Evolutionary conservation across 2,797 vertebrate species (phyloP).

Genomic region (Lates japonicus): DNA sequence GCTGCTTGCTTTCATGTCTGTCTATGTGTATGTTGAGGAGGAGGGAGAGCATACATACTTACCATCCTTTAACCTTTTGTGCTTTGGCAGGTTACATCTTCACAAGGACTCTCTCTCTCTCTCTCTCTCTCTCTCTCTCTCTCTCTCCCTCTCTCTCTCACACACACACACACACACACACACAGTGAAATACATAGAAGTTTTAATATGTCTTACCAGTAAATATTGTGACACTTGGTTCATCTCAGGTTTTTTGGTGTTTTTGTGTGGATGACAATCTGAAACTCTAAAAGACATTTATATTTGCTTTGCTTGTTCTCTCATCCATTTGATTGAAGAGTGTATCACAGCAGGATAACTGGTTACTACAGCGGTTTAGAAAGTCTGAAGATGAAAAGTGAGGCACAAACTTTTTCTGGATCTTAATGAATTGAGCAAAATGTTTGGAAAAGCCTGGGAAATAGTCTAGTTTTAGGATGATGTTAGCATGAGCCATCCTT

Average conservation of each 20-base stretch:
- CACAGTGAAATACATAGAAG: conserved; percentile 14
- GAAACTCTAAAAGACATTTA: neutral
- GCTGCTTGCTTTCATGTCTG: conserved; percentile 69
- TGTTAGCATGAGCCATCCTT: neutral
- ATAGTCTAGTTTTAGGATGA: neutral
- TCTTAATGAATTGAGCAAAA: conserved; percentile 4
- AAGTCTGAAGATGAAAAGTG: conserved; percentile 14
- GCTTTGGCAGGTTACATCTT: conserved; percentile 63
- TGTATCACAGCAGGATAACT: conserved; percentile 3
- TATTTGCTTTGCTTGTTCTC: neutral
- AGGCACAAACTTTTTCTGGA: neutral
- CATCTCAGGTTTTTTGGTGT: conserved; percentile 1
- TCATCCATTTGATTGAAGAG: neutral
- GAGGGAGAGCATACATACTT: conserved; percentile 49
- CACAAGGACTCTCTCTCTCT: conserved; percentile 40
- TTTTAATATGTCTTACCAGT: conserved; percentile 26
- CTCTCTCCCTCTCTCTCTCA: conserved; percentile 10
- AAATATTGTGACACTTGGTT: conserved; percentile 48
- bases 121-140: conserved; percentile 12
- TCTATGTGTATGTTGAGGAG: conserved; percentile 51
- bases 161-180: conserved; percentile 4
- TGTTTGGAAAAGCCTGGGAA: neutral
- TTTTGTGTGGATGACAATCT: conserved; percentile 2
- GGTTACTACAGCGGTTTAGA: neutral
- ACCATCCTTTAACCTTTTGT: conserved; percentile 63